A percentile compares a stretch with the other conserved stretches of the same genome.
Conservation (phyloP, 2,113 vertebrate species). For the Spheniscus mendiculus region DNA sequence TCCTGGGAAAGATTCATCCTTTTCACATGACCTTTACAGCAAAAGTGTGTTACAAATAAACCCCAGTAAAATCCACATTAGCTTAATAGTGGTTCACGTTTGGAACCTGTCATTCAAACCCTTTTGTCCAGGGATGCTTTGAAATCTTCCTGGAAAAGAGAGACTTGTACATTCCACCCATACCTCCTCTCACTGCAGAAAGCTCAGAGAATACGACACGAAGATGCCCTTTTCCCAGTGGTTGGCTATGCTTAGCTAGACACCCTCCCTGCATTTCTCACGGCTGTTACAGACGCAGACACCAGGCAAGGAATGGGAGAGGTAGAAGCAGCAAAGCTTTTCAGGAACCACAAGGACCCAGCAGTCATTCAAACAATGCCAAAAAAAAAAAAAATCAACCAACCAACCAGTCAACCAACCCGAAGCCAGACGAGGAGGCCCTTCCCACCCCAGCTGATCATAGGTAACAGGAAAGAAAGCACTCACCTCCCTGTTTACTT, state of each 20-base stretch:
- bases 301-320: not conserved
- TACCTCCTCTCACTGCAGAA: not conserved
- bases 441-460: not conserved
- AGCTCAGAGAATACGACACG: accelerated
- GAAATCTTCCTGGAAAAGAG: not conserved
- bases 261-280: not conserved
- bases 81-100: accelerated
- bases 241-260: not conserved
- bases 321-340: not conserved
- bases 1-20: not conserved
- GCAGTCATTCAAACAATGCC: not conserved
- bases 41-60: not conserved
- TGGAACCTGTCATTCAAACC: not conserved
- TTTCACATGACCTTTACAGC: not conserved
- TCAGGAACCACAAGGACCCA: not conserved
- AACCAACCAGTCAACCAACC: not conserved
- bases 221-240: no score
- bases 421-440: not conserved
- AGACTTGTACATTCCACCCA: not conserved
- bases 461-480: constrained; percentile 45
- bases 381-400: not conserved
- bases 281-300: accelerated
- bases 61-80: not conserved
- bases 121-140: not conserved
- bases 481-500: constrained; percentile 94